These are phyloP conservation scores for Magallana nippona DNA, from an alignment of 2,888 invertebrate species.

Conservation along the genomic window DNA sequence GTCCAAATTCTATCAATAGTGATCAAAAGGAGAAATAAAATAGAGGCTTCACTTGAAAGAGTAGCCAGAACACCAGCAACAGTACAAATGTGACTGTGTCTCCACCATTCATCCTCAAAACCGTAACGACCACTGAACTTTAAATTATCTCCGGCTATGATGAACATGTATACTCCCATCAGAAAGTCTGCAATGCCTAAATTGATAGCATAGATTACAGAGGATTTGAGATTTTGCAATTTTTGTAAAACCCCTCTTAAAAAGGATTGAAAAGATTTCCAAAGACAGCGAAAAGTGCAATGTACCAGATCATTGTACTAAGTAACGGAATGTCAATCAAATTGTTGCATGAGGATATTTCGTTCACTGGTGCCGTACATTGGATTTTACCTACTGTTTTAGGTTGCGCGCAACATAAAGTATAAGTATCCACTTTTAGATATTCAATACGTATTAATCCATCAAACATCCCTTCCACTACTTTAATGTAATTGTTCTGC, in stretches of 20 bases:
- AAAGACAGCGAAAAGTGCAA: slow-evolving; percentile 27
- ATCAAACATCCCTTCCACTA: slow-evolving; percentile 36
- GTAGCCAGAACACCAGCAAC: slow-evolving; percentile 23
- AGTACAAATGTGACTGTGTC: background rate
- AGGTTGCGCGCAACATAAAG: slow-evolving; percentile 39
- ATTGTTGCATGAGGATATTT: slow-evolving; percentile 35
- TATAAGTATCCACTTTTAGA: slow-evolving; percentile 35
- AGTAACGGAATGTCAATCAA: slow-evolving; percentile 39
- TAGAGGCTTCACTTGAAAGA: slow-evolving; percentile 2
- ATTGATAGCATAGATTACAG: background rate
- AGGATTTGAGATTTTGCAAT: background rate
- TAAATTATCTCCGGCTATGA: background rate
- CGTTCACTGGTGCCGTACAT: slow-evolving; percentile 32
- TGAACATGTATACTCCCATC: slow-evolving; percentile 18
- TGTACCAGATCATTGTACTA: slow-evolving; percentile 22
- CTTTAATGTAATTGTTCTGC: background rate
- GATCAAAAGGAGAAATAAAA: background rate
- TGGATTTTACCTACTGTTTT: background rate
- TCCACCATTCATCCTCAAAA: slow-evolving; percentile 3
- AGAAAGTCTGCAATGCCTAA: slow-evolving; percentile 2
- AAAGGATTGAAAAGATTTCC: slow-evolving; percentile 30
- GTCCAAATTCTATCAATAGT: slow-evolving; percentile 18
- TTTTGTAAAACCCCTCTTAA: background rate
- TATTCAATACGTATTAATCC: slow-evolving; percentile 19
- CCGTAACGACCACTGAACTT: slow-evolving; percentile 1